phyloP scores from a whole-genome alignment of 2,113 vertebrate genomes.

The Geothlypis trichas region DNA sequence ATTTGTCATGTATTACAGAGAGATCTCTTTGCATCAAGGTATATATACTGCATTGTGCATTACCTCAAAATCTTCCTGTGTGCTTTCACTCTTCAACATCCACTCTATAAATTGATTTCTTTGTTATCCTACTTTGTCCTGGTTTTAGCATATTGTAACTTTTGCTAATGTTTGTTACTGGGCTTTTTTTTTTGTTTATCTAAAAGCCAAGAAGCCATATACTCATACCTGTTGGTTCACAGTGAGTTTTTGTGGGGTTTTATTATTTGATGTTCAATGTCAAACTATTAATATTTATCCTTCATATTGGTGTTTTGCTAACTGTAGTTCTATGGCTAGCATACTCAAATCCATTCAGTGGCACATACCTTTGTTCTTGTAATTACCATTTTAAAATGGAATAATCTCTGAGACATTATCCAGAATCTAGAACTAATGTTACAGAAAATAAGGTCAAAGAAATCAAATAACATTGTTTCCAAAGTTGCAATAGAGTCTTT shows the following conservation, averaged over 20 bases:
- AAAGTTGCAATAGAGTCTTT: not conserved
- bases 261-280: not conserved
- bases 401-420: not conserved
- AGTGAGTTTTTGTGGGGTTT: not conserved
- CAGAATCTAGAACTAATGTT: not conserved
- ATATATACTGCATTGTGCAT: constrained; percentile 53
- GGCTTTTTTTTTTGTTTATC: not conserved
- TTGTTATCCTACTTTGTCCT: not conserved
- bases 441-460: constrained; percentile 27
- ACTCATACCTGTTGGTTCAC: not conserved
- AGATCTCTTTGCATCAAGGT: not conserved
- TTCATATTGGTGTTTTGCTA: not conserved
- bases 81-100: not conserved
- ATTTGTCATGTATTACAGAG: not conserved
- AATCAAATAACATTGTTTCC: not conserved
- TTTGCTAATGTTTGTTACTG: not conserved
- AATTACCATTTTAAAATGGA: not conserved
- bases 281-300: not conserved
- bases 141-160: not conserved
- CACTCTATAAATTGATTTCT: not conserved
- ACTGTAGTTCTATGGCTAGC: not conserved
- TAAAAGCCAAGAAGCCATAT: not conserved
- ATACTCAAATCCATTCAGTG: not conserved
- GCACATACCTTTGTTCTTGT: not conserved
- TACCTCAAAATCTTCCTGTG: not conserved